Evolutionary conservation across 2,888 invertebrate species (phyloP), one percentile per base, ranked within the genome.

Genomic region (Pollenia angustigena): DNA sequence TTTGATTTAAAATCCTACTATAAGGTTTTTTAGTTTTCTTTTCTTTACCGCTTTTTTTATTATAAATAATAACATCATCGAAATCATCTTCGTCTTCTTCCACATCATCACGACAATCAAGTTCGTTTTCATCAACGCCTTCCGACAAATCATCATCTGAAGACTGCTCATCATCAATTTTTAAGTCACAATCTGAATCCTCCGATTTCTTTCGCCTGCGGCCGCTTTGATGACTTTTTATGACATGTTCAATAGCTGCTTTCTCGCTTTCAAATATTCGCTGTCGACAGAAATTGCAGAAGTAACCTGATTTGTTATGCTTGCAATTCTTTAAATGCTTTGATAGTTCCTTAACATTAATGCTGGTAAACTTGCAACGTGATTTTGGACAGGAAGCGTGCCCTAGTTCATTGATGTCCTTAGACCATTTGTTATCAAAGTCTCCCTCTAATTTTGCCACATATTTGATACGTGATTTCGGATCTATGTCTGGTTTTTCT

Each of bases 241-340:
- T 81, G 1, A 86, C 32, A 78, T 90, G 89, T 10, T 88, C 71
- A 6, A 88, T 48, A 6, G 89, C 89, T 46, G 71, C 52, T 7
- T 82, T 72, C 56, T 88, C 81, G 4, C 58, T 85, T 16, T 16
- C 10, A 81, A 86, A 90, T 46, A 16, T 11, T 9, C n/a, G 62
- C 10, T 12, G 12, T 2, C 58, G 88, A 76, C 92, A 92, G 8
- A 72, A 80, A 8, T 44, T 81, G 71, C 92, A 92, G n/a, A 76
- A 52, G 87, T 89, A 91, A 88, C 93, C 90, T 82, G 89, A 58
- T 88, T 89, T 71, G 88, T 87, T 90, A 66, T 89, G 87, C n/a
- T 88, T 69, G 87, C 94, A 94, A 18, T 76, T 82, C 8, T 84
- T 85, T 58, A 92, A 75, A 87, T 94, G 94, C 32, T 89, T 82